These are phyloP conservation scores for Otis tarda DNA, from an alignment of 2,113 vertebrate genomes.

Conservation along the genomic window DNA sequence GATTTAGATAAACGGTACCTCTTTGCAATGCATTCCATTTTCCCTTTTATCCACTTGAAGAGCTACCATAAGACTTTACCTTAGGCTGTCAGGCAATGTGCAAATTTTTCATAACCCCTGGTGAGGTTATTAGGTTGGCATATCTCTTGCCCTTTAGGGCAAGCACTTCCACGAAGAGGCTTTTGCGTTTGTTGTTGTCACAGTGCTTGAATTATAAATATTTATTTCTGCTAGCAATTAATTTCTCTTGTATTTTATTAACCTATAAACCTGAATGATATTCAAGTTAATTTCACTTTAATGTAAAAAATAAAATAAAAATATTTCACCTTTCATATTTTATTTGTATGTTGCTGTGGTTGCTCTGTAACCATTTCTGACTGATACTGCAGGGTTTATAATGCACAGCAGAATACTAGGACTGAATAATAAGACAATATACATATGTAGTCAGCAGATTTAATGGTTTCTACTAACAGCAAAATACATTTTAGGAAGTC, in stretches of 20 bases:
- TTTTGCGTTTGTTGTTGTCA: not conserved
- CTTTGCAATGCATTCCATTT: conserved; percentile 59
- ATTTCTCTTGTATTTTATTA: conserved; percentile 29
- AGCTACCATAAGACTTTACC: conserved; percentile 52
- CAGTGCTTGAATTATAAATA: conserved; percentile 27
- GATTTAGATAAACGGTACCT: conserved; percentile 70
- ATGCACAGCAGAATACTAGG: not conserved
- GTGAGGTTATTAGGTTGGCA: conserved; percentile 60
- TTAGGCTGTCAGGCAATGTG: conserved; percentile 49
- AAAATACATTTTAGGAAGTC: not conserved
- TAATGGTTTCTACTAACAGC: not conserved
- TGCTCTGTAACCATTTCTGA: not conserved
- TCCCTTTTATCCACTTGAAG: conserved; percentile 67
- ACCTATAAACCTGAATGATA: not conserved
- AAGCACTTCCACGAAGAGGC: conserved; percentile 4
- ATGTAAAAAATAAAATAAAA: not conserved
- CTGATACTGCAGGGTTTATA: not conserved
- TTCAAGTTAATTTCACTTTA: not conserved
- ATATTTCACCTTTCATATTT: conserved; percentile 7
- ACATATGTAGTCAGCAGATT: not conserved
- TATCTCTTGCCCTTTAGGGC: conserved; percentile 47
- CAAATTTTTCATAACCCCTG: conserved; percentile 62
- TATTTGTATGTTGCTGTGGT: not conserved
- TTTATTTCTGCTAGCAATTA: conserved; percentile 34
- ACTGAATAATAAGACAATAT: not conserved